A percentile compares a stretch with the other conserved stretches of the same genome.
These are phyloP conservation scores for Aphelenchoides fujianensis DNA, from an alignment of 1,140 invertebrate genomes.

Conservation along the genomic window DNA sequence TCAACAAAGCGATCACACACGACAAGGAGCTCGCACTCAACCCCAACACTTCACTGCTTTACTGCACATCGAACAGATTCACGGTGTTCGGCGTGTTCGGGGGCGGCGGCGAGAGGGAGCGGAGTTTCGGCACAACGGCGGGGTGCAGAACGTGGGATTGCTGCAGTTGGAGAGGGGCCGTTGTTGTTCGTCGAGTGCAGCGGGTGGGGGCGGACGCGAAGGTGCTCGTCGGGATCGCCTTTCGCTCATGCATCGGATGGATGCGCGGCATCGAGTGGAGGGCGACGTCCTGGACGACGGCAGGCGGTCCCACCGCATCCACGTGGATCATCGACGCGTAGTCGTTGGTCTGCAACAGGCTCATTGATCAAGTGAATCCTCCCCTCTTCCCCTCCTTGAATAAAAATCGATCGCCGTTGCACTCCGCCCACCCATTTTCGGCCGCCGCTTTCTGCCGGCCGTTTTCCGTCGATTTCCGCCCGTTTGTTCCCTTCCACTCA, in stretches of 20 bases:
- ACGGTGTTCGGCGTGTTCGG: conserved; percentile 14
- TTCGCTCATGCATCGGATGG: neutral
- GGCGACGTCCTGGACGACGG: too few species aligned
- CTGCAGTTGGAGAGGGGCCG: neutral
- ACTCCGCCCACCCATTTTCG: too few species aligned
- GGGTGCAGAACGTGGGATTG: neutral
- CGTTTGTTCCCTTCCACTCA: too few species aligned
- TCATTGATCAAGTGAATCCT: neutral
- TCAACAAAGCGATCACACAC: too few species aligned
- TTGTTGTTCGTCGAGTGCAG: neutral
- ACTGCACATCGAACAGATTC: too few species aligned
- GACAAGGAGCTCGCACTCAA: too few species aligned
- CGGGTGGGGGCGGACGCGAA: neutral
- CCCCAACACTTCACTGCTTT: too few species aligned
- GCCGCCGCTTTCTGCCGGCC: too few species aligned
- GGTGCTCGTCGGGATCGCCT: neutral
- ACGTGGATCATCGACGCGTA: conserved; percentile 55
- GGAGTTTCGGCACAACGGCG: neutral
- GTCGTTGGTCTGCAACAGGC: conserved; percentile 48
- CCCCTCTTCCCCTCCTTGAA: too few species aligned
- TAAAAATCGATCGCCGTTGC: too few species aligned
- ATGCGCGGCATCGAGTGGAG: conserved; percentile 41
- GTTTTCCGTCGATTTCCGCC: too few species aligned
- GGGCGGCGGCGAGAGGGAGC: conserved; percentile 9
- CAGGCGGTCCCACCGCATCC: conserved; percentile 27